Percentiles rank a stretch among this genome's conserved stretches.
Evolutionary conservation across 2,888 invertebrate genomes (phyloP).

Genomic region (Acanthosepion pharaonis): DNA sequence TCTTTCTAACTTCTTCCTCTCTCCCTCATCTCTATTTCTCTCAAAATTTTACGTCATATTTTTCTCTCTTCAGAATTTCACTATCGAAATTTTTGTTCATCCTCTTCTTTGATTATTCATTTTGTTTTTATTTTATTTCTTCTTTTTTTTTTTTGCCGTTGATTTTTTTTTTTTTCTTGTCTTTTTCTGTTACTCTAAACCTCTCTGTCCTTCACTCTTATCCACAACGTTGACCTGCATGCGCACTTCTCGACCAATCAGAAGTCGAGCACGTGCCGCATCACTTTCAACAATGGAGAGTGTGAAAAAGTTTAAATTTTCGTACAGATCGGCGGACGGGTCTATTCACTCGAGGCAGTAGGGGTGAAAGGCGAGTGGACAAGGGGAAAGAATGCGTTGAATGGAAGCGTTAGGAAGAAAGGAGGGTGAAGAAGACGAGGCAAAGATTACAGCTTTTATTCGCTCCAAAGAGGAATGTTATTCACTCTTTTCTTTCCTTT

Average conservation of each 20-base stretch:
- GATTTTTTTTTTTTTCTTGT: not conserved
- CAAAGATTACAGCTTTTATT: not conserved
- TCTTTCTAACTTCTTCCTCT: no score
- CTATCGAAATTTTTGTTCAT: not conserved
- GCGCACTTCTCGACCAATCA: slow-evolving; percentile 33
- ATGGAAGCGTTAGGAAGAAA: not conserved
- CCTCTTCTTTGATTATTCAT: not conserved
- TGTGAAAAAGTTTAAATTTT: not conserved
- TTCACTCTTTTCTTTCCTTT: no score
- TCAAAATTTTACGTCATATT: not conserved
- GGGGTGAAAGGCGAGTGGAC: slow-evolving; percentile 17
- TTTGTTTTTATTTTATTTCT: not conserved
- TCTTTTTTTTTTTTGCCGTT: not conserved
- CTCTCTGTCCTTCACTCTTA: not conserved
- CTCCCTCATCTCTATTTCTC: no score
- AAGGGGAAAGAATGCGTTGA: not conserved
- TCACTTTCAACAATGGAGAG: slow-evolving; percentile 20
- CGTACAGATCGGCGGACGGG: slow-evolving; percentile 33
- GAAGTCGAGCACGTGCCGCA: not conserved
- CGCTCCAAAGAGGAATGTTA: not conserved
- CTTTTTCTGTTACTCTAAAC: not conserved
- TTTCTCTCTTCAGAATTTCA: no score
- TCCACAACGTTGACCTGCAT: not conserved
- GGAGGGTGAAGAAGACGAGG: not conserved
- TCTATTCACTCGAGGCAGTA: not conserved